Conservation (phyloP, 2,113 vertebrate species). For the Rostratula benghalensis region DNA sequence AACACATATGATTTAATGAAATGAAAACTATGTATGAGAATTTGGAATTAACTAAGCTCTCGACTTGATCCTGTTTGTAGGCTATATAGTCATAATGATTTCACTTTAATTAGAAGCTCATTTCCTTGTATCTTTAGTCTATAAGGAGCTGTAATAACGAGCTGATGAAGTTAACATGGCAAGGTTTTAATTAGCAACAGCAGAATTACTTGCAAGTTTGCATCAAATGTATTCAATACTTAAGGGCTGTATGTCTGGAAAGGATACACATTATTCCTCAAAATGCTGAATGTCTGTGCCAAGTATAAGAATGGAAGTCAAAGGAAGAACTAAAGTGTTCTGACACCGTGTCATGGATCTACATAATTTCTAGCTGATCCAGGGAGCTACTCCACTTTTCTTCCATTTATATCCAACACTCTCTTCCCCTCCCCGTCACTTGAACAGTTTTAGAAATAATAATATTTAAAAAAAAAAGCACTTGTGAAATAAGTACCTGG, state of each 20-base stretch:
- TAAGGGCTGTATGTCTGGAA: neutral
- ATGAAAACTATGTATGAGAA: neutral
- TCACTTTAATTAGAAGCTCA: neutral
- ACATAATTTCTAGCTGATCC: neutral
- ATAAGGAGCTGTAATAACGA: neutral
- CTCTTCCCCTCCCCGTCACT: neutral
- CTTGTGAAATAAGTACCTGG: neutral
- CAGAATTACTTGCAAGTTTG: neutral
- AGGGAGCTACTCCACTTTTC: neutral
- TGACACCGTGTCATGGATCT: neutral
- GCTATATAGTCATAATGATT: neutral
- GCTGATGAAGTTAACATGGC: neutral
- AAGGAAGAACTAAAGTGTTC: neutral
- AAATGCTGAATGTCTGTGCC: neutral
- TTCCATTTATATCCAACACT: neutral
- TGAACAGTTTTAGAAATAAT: neutral
- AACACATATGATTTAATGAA: neutral
- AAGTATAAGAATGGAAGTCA: neutral
- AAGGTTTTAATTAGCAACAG: slow-evolving; percentile 19
- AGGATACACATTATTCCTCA: neutral
- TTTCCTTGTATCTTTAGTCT: neutral
- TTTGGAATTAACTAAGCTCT: neutral
- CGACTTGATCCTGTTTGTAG: neutral
- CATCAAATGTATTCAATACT: neutral
- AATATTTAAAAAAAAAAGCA: neutral